These are phyloP conservation scores for Andrena praecox DNA, from an alignment of 2,888 invertebrate genomes.

Conservation along the genomic window DNA sequence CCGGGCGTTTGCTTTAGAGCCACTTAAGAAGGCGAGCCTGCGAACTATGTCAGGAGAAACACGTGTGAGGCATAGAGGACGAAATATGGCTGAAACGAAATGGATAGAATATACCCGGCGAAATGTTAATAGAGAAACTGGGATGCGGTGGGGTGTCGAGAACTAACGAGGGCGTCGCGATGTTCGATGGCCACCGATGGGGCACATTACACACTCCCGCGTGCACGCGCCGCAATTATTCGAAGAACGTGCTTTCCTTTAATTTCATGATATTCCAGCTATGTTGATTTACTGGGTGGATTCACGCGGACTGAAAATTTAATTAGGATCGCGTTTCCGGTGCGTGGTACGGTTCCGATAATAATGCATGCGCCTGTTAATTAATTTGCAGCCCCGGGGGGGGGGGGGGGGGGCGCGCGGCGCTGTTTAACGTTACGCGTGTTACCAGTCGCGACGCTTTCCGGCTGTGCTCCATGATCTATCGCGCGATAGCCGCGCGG, in stretches of 20 bases:
- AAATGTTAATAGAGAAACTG: not conserved
- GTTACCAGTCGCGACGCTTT: constrained; percentile 47
- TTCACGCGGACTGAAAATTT: constrained; percentile 53
- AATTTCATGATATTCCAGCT: constrained; percentile 48
- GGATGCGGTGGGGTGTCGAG: not conserved
- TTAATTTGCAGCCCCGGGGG: constrained; percentile 47
- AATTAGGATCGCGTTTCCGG: constrained; percentile 58
- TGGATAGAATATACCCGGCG: no score
- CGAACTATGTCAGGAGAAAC: constrained; percentile 22
- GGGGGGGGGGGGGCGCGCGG: constrained; percentile 20
- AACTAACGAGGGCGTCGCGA: not conserved
- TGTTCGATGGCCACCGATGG: not conserved
- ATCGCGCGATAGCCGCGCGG: constrained; percentile 5
- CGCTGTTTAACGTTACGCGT: constrained; percentile 47
- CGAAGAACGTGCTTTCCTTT: constrained; percentile 61
- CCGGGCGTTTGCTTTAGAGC: constrained; percentile 55
- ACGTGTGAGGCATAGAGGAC: no score
- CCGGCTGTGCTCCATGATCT: constrained; percentile 6
- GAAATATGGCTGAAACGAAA: no score
- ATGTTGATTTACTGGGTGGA: constrained; percentile 58
- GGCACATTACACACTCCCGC: constrained; percentile 12
- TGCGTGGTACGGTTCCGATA: constrained; percentile 54
- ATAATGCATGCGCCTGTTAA: constrained; percentile 55
- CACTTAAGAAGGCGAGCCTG: constrained; percentile 55
- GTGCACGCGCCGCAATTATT: constrained; percentile 34